Base-by-base conservation (phyloP, 2,888 invertebrate species). In the Lordiphosa fenestrarum region DNA sequence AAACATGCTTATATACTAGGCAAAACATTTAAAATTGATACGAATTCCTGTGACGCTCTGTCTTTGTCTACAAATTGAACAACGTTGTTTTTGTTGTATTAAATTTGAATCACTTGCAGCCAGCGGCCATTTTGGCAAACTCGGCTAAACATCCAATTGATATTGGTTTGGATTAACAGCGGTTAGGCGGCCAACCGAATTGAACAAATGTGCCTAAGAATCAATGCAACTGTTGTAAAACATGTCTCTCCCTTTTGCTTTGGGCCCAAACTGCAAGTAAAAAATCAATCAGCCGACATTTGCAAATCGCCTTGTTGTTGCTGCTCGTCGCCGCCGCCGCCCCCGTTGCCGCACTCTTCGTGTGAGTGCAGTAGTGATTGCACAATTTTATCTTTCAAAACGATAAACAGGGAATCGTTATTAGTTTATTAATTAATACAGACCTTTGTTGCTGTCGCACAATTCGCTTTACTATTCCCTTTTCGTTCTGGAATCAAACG, bases 51-150 rank as follows among this genome's bases (percentile, higher is more conserved):
- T 23, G 23, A 6, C n/a, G 6, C 40, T 41, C 23, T 19, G 39
- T 40, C 40, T 40, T 40, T 40, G 40, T 40, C 40, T 49, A 37
- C 9, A 23, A 49, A 25, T 13, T 51, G 12, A 41, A 33, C 12
- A 41, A n/a, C 15, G 15, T 44, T 44, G 30, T 44, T 15, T 44
- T 33, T 30, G 30, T 44, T 44, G 25, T n/a, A n/a, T 40, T 40
- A 30, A 70, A 68, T 65, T 74, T 65, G 61, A 72, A 72, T 69
- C 72, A 61, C 55, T 58, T 60, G 53, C 54, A 66, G 56, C 68
- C 62, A 86, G 87, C 87, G 87, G 87, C 87, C 87, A 87, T 87
- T 87, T 87, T 87, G 87, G 84, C 86, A 85, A 86, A 70, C 63
- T 7, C 6, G 25, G 25, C 25, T 25, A 25, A 25, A 25, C 25